These are phyloP conservation scores for Drosophila oshimai DNA, from an alignment of 1,140 invertebrate species.

Conservation along the genomic window DNA sequence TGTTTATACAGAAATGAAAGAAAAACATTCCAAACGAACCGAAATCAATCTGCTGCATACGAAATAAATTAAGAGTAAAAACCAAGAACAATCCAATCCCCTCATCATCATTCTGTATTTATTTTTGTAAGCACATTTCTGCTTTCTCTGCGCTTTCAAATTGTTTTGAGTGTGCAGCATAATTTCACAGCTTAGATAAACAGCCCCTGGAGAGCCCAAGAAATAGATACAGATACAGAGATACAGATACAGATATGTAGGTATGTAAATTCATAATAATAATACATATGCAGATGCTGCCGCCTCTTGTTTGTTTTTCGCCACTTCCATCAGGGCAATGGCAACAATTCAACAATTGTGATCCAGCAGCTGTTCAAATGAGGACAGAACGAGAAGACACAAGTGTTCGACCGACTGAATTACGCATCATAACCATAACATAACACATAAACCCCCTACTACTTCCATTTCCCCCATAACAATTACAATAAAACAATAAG, in stretches of 20 bases:
- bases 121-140: slow-evolving; percentile 41
- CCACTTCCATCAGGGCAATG: slow-evolving; percentile 29
- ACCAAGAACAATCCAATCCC: slow-evolving; percentile 19
- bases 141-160: slow-evolving; percentile 12
- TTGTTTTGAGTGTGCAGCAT: slow-evolving; percentile 46
- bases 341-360: slow-evolving; percentile 36
- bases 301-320: slow-evolving; percentile 51
- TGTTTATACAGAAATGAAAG: slow-evolving; percentile 39
- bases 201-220: slow-evolving; percentile 22
- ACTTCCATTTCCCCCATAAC: slow-evolving; percentile 26
- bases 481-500: slow-evolving; percentile 56
- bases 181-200: slow-evolving; percentile 57
- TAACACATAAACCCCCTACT: neutral
- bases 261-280: slow-evolving; percentile 40
- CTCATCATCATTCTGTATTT: slow-evolving; percentile 15
- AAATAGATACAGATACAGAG: slow-evolving; percentile 24
- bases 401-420: slow-evolving; percentile 43
- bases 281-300: slow-evolving; percentile 29
- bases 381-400: slow-evolving; percentile 36
- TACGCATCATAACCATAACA: slow-evolving; percentile 57
- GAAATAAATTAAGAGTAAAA: slow-evolving; percentile 47
- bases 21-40: slow-evolving; percentile 30
- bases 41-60: slow-evolving; percentile 42
- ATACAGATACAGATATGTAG: neutral
- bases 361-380: slow-evolving; percentile 54